These are phyloP conservation scores for Cacoxenus indagator DNA, from an alignment of 2,888 invertebrate species.

Conservation along the genomic window DNA sequence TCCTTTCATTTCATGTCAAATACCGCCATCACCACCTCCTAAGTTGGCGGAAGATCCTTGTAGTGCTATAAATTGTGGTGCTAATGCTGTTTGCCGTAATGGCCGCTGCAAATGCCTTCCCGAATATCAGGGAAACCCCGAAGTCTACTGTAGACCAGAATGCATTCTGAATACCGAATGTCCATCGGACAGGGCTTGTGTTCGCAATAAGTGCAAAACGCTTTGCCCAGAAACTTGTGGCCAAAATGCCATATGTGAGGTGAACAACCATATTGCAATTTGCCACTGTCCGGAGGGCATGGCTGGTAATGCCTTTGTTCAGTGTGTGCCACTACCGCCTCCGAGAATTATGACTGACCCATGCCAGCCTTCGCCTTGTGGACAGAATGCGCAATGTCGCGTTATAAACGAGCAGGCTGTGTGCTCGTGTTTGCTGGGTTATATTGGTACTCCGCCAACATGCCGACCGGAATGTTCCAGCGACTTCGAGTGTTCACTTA, in stretches of 20 bases:
- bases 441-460: slow-evolving; percentile 80
- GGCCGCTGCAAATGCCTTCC: slow-evolving; percentile 79
- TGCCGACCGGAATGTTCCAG: slow-evolving; percentile 80
- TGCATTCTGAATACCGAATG: slow-evolving; percentile 80
- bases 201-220: slow-evolving; percentile 78
- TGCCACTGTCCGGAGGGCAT: slow-evolving; percentile 79
- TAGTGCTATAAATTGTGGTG: slow-evolving; percentile 79
- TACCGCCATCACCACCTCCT: slow-evolving; percentile 62
- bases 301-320: slow-evolving; percentile 79
- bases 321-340: slow-evolving; percentile 73
- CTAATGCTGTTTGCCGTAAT: slow-evolving; percentile 78
- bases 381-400: slow-evolving; percentile 80
- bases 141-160: slow-evolving; percentile 79
- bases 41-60: slow-evolving; percentile 75
- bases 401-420: slow-evolving; percentile 76
- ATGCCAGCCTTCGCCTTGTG: slow-evolving; percentile 79
- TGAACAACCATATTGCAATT: slow-evolving; percentile 80
- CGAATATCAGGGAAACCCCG: slow-evolving; percentile 77
- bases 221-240: slow-evolving; percentile 82
- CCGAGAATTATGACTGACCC: slow-evolving; percentile 70
- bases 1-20: slow-evolving; percentile 79
- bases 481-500: slow-evolving; percentile 78
- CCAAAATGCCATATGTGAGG: slow-evolving; percentile 78
- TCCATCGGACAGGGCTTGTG: slow-evolving; percentile 76
- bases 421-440: slow-evolving; percentile 79